phyloP scores from a whole-genome alignment of 2,113 vertebrate species.

The Corydoras sp. region DNA sequence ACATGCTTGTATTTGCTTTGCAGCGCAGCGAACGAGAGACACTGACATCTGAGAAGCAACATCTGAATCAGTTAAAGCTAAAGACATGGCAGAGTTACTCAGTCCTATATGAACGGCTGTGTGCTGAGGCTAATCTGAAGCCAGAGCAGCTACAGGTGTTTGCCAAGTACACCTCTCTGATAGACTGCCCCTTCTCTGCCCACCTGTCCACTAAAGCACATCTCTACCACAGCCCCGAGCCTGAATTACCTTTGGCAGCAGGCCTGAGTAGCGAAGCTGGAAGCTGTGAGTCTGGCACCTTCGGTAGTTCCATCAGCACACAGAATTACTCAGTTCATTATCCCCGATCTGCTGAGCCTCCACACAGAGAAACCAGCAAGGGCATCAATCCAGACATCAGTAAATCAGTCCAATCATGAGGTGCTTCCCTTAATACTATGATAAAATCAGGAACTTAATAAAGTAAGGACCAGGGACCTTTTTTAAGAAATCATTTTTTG shows the following conservation, averaged over 20 bases:
- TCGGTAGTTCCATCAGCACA: constrained; percentile 3
- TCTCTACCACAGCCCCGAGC: constrained; percentile 43
- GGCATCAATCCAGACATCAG: constrained; percentile 15
- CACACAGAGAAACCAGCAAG: not conserved
- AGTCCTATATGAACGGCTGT: constrained; percentile 81
- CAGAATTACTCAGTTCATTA: not conserved
- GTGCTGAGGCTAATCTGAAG: constrained; percentile 78
- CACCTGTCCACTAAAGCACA: constrained; percentile 65
- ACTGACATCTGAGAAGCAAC: constrained; percentile 45
- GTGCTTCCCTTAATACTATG: constrained; percentile 16
- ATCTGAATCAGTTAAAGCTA: constrained; percentile 75
- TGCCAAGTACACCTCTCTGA: constrained; percentile 75
- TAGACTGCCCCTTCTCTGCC: constrained; percentile 82
- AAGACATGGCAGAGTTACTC: constrained; percentile 82
- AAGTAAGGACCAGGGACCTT: constrained; percentile 2
- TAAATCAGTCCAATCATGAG: constrained; percentile 23
- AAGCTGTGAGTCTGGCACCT: not conserved
- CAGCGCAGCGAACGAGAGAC: constrained; percentile 38
- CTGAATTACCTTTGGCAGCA: constrained; percentile 37
- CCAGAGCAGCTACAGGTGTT: constrained; percentile 88
- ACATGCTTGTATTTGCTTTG: constrained; percentile 1
- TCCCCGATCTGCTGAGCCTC: not conserved
- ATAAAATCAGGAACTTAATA: not conserved
- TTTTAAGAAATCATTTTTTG: not conserved
- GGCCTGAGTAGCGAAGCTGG: constrained; percentile 23